Evolutionary conservation across 2,113 vertebrate genomes (phyloP).

Genomic region (Syrrhaptes paradoxus): DNA sequence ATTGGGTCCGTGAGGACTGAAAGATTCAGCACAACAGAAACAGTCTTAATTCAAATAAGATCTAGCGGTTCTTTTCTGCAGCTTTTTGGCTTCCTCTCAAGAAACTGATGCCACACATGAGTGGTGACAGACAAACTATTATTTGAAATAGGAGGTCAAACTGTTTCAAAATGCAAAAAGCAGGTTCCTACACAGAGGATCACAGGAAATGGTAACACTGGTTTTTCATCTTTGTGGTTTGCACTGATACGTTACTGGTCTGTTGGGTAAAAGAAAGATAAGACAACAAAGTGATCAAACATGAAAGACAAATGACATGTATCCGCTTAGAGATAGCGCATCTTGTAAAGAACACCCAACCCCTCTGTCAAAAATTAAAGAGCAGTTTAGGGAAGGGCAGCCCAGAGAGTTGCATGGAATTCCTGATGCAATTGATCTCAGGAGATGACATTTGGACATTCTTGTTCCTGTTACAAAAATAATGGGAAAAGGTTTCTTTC

Average conservation of each 20-base stretch:
- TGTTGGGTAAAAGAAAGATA: neutral
- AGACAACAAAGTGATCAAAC: neutral
- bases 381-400: neutral
- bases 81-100: neutral
- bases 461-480: neutral
- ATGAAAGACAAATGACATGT: neutral
- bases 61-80: neutral
- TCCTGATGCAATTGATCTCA: neutral
- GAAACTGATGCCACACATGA: neutral
- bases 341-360: neutral
- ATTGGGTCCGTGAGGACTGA: neutral
- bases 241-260: rapidly evolving
- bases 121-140: neutral
- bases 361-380: neutral
- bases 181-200: neutral
- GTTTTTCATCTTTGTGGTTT: neutral
- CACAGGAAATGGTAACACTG: neutral
- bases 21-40: neutral
- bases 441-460: neutral
- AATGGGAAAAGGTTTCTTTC: neutral
- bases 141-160: neutral
- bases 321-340: neutral
- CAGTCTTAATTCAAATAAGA: neutral
- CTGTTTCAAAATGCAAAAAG: neutral
- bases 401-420: neutral